Conservation (phyloP, 2,888 invertebrate genomes). For the Lymantria monacha region DNA sequence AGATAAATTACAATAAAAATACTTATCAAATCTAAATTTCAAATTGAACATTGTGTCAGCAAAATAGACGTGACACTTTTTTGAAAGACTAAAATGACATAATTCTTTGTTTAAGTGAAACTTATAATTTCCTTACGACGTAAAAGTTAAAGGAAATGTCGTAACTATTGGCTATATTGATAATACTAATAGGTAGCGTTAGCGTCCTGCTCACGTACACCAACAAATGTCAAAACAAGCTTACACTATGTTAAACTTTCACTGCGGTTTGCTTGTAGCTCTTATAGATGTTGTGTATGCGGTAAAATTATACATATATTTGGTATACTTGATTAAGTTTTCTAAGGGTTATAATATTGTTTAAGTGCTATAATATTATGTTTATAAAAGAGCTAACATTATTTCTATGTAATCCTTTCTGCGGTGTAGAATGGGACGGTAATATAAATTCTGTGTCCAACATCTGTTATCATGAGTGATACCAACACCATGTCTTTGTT, state of each 20-base stretch:
- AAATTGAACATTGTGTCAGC: no score
- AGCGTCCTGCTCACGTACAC: conserved; percentile 45
- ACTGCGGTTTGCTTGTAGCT: conserved; percentile 41
- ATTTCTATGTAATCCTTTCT: no score
- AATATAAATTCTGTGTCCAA: no score
- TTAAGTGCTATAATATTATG: no score
- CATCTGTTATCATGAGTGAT: no score
- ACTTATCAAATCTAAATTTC: no score
- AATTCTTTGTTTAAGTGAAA: conserved; percentile 16
- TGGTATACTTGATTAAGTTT: background rate
- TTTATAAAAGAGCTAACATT: no score
- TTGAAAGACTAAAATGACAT: background rate
- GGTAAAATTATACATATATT: background rate
- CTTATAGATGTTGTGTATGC: background rate
- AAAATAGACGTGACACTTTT: no score
- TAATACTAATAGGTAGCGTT: conserved; percentile 34
- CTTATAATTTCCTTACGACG: conserved; percentile 12
- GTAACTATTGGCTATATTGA: conserved; percentile 23
- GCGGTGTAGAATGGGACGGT: no score
- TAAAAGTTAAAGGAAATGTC: conserved; percentile 20
- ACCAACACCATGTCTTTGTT: no score
- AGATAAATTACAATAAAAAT: no score
- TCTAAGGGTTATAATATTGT: no score
- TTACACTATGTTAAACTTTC: conserved; percentile 57
- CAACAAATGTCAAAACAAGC: conserved; percentile 52